Evolutionary conservation across 2,888 invertebrate genomes (phyloP).

Genomic region (Nomada hirtipes): DNA sequence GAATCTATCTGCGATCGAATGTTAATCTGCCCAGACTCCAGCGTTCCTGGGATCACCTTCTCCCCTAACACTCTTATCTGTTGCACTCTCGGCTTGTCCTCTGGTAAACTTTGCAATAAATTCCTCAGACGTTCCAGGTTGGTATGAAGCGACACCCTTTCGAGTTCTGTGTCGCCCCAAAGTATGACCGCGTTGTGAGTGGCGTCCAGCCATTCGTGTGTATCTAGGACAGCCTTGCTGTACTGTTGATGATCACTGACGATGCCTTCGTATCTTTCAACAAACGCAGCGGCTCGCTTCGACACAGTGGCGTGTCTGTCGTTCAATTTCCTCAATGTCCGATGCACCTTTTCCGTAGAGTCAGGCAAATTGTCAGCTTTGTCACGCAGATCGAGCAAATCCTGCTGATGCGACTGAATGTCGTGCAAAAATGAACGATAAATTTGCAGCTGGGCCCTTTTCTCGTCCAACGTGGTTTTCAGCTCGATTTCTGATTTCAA

Average conservation of each 20-base stretch:
- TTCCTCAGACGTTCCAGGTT: constrained; percentile 93
- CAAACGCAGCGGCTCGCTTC: constrained; percentile 90
- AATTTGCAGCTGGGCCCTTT: constrained; percentile 93
- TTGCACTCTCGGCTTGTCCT: constrained; percentile 93
- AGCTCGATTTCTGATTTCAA: constrained; percentile 92
- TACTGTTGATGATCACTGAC: constrained; percentile 96
- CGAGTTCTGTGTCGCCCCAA: constrained; percentile 93
- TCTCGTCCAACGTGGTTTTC: constrained; percentile 95
- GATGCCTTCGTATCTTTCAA: constrained; percentile 94
- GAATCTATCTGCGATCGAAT: constrained; percentile 95
- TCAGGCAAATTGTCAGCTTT: constrained; percentile 93
- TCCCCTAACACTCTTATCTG: constrained; percentile 93
- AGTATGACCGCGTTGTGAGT: constrained; percentile 92
- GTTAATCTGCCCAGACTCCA: constrained; percentile 92
- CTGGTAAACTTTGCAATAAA: constrained; percentile 91
- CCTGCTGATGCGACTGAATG: constrained; percentile 93
- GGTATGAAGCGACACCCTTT: constrained; percentile 93
- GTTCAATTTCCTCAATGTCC: constrained; percentile 88
- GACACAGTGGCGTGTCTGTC: constrained; percentile 90
- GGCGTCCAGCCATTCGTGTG: constrained; percentile 94
- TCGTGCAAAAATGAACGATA: constrained; percentile 94
- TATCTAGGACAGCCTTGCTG: constrained; percentile 93
- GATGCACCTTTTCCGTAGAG: constrained; percentile 90
- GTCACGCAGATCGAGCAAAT: constrained; percentile 92
- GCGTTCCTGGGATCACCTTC: constrained; percentile 94